A percentile compares a stretch with the other conserved stretches of the same genome.
Conservation (phyloP, 1,140 invertebrate genomes). For the Drosophila aff. region DNA sequence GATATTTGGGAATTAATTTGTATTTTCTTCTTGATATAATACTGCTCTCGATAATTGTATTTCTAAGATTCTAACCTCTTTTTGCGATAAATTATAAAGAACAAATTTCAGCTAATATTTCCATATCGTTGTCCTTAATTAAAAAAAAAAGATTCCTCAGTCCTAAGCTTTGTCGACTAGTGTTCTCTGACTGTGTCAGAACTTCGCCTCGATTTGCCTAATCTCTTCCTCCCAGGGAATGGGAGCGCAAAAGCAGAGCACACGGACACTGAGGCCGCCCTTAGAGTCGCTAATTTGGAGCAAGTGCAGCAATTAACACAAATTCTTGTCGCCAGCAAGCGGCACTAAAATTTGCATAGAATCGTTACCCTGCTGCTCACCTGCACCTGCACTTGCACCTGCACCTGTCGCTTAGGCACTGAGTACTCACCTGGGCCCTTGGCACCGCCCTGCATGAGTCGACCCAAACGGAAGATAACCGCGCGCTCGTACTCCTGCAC, state of each 20-base stretch:
- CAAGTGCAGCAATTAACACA: constrained; percentile 84
- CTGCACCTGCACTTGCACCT: constrained; percentile 1
- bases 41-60: neutral
- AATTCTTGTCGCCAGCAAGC: constrained; percentile 65
- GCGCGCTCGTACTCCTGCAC: constrained; percentile 96
- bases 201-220: constrained; percentile 48
- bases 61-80: neutral
- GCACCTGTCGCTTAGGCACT: constrained; percentile 5
- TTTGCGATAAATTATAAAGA: neutral
- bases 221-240: constrained; percentile 49
- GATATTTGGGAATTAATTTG: too few relatives aligned
- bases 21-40: neutral
- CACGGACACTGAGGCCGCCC: constrained; percentile 38
- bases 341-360: constrained; percentile 80
- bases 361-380: constrained; percentile 36
- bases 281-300: constrained; percentile 78
- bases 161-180: constrained; percentile 8
- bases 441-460: constrained; percentile 94
- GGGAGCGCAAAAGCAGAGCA: constrained; percentile 51
- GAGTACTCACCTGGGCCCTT: constrained; percentile 92
- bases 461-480: constrained; percentile 95
- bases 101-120: neutral
- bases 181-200: constrained; percentile 28
- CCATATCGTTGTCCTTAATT: too few relatives aligned
- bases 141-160: neutral